Evolutionary conservation across 2,113 vertebrate genomes (phyloP).

Genomic region (Psilopsiagon aurifrons): DNA sequence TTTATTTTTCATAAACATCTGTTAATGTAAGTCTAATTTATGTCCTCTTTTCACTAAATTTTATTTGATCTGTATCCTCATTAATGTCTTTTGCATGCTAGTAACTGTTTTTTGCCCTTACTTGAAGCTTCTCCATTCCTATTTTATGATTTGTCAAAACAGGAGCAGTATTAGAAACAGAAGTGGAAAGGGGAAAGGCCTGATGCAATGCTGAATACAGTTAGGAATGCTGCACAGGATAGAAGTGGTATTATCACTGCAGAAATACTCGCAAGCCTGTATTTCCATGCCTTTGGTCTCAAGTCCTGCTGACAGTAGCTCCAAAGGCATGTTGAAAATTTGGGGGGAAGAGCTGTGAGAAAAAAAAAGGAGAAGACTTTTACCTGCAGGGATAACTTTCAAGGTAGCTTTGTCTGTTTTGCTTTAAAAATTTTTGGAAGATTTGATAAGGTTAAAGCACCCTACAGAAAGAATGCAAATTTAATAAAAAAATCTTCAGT

Average conservation of each 20-base stretch:
- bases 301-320: background rate
- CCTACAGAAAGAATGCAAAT: background rate
- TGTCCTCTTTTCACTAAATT: background rate
- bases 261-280: rapidly evolving
- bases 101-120: background rate
- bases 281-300: background rate
- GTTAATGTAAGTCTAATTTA: constrained; percentile 20
- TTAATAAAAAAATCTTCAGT: background rate
- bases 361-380: background rate
- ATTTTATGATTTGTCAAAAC: background rate
- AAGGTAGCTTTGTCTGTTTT: background rate
- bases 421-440: background rate
- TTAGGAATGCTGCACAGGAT: background rate
- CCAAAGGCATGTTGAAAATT: background rate
- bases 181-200: background rate
- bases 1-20: constrained; percentile 30
- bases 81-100: background rate
- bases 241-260: background rate
- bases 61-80: background rate
- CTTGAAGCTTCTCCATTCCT: background rate
- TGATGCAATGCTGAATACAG: background rate
- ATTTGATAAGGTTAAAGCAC: background rate
- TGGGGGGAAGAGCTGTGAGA: background rate
- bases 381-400: background rate
- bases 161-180: background rate